Evolutionary conservation across 1,140 invertebrate genomes (phyloP).

Genomic region (Tribolium castaneum): DNA sequence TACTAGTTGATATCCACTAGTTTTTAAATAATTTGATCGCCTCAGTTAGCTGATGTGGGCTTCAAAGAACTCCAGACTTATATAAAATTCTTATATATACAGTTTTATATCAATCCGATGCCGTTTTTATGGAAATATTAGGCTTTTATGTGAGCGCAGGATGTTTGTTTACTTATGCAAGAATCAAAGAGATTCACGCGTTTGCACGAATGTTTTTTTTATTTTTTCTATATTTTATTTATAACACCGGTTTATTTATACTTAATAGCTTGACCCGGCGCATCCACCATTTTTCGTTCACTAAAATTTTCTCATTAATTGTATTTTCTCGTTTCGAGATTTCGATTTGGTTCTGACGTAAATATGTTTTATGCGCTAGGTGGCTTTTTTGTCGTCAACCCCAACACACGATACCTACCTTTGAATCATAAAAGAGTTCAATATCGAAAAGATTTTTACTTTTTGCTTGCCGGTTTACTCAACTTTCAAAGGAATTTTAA

Average conservation of each 20-base stretch:
- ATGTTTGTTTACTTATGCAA: constrained; percentile 10
- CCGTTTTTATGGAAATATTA: constrained; percentile 22
- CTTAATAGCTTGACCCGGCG: neutral
- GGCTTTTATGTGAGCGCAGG: neutral
- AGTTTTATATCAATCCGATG: constrained; percentile 7
- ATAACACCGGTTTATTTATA: neutral
- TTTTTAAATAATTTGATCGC: too few relatives aligned
- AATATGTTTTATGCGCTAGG: neutral
- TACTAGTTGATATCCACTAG: constrained; percentile 21
- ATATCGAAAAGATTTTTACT: constrained; percentile 29
- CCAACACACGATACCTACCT: constrained; percentile 13
- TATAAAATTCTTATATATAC: constrained; percentile 8
- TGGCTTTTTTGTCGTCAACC: constrained; percentile 7
- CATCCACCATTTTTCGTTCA: neutral
- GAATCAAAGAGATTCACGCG: constrained; percentile 20
- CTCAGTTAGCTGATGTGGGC: neutral
- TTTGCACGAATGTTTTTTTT: neutral
- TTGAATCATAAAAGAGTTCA: constrained; percentile 25
- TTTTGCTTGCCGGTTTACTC: constrained; percentile 10
- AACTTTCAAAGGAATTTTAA: constrained; percentile 25
- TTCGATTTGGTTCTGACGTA: neutral
- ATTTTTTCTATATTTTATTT: neutral
- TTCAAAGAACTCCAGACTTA: neutral
- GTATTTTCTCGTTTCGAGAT: neutral
- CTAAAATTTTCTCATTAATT: neutral